phyloP scores from a whole-genome alignment of 1,140 invertebrate genomes.

The Copidosoma floridanum region DNA sequence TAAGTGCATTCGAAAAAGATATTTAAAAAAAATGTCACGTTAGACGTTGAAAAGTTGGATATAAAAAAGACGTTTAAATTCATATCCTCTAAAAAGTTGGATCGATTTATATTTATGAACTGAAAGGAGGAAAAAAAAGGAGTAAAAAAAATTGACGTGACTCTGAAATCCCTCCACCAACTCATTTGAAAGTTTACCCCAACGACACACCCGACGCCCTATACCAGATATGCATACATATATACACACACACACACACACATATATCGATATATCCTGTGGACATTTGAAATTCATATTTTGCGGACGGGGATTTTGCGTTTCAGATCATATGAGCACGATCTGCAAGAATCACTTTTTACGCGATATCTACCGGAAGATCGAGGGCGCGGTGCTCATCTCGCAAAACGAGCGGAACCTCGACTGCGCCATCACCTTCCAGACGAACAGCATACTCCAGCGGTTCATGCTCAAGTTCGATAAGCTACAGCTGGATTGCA shows the following conservation, averaged over 20 bases:
- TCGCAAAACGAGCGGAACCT: conserved; percentile 86
- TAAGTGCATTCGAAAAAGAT: too few relatives aligned
- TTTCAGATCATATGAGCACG: conserved; percentile 82
- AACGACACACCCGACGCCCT: too few relatives aligned
- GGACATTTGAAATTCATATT: conserved; percentile 21
- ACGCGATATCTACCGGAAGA: conserved; percentile 81
- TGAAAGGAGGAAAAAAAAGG: too few relatives aligned
- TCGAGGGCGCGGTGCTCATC: conserved; percentile 84
- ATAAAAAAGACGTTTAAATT: too few relatives aligned
- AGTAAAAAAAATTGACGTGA: too few relatives aligned
- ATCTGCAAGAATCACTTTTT: conserved; percentile 85
- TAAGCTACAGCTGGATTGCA: conserved; percentile 79
- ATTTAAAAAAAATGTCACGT: too few relatives aligned
- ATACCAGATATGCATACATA: too few relatives aligned
- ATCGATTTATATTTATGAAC: too few relatives aligned
- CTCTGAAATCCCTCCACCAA: background rate
- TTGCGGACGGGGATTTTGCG: conserved; percentile 37
- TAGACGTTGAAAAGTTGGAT: too few relatives aligned
- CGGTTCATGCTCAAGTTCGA: conserved; percentile 90
- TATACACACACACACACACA: too few relatives aligned
- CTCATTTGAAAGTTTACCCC: too few relatives aligned
- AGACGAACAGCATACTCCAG: conserved; percentile 89
- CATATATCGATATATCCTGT: background rate
- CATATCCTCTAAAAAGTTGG: too few relatives aligned
- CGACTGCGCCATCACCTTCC: conserved; percentile 88